phyloP scores from a whole-genome alignment of 92 coral and sea anemone genomes.

The Isaurus tuberculatus region DNA sequence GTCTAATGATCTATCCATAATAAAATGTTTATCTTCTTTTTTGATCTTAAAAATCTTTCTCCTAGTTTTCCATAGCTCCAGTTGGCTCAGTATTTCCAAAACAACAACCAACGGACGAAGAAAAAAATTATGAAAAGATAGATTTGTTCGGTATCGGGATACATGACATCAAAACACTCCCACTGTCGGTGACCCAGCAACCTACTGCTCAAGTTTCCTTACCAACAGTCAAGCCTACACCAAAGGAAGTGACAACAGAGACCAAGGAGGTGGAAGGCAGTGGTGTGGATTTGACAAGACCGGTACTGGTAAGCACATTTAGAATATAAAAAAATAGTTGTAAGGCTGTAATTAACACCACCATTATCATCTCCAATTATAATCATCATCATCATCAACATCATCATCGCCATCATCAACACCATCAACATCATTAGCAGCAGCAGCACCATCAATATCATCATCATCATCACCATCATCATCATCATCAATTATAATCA shows the following conservation, averaged over 20 bases:
- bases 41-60: background rate
- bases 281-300: background rate
- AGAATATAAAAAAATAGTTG: background rate
- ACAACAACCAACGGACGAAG: conserved; percentile 35
- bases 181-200: conserved; percentile 7
- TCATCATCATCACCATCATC: too few relatives aligned
- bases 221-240: conserved; percentile 23
- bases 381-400: too few relatives aligned
- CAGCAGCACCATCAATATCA: too few relatives aligned
- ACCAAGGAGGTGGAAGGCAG: background rate
- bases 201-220: conserved; percentile 2
- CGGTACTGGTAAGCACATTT: conserved; percentile 2
- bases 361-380: too few relatives aligned
- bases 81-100: conserved; percentile 81
- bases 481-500: too few relatives aligned
- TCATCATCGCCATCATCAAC: too few relatives aligned
- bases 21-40: too few relatives aligned
- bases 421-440: too few relatives aligned
- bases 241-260: background rate
- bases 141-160: conserved; percentile 71
- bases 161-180: conserved; percentile 56
- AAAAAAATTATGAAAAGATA: conserved; percentile 61
- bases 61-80: conserved; percentile 69
- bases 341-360: too few relatives aligned
- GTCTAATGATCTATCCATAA: too few relatives aligned